Evolutionary conservation across 2,797 vertebrate species (phyloP).

Genomic region (Sebastiscus albofasciatus): DNA sequence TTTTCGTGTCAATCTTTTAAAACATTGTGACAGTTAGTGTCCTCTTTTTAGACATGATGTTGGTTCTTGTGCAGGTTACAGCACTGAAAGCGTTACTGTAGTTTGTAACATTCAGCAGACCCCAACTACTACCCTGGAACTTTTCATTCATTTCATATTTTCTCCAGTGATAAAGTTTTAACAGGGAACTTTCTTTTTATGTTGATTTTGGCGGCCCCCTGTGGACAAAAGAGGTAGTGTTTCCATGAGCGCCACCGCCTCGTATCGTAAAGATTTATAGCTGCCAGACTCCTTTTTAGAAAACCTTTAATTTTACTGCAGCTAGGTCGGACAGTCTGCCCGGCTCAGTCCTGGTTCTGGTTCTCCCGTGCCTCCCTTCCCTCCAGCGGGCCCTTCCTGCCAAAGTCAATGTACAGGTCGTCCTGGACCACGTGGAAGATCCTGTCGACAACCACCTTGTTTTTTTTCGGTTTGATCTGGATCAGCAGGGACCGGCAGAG

Average conservation of each 20-base stretch:
- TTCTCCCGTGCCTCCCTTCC: not conserved
- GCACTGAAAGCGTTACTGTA: not conserved
- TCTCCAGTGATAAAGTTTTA: not conserved
- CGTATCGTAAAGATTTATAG: not conserved
- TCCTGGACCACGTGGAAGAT: not conserved
- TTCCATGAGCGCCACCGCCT: not conserved
- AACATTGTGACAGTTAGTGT: not conserved
- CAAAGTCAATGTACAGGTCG: not conserved
- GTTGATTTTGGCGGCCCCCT: no score
- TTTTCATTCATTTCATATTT: not conserved
- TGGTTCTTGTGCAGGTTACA: not conserved
- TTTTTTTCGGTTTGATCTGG: no score
- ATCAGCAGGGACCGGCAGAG: no score
- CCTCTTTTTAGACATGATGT: not conserved
- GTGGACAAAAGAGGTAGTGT: not conserved
- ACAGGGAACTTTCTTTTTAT: not conserved
- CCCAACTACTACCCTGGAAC: not conserved
- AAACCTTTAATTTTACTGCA: not conserved
- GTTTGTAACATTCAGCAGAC: not conserved
- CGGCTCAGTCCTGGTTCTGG: not conserved
- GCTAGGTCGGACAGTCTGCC: not conserved
- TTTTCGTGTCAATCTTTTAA: not conserved
- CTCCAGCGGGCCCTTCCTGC: not conserved
- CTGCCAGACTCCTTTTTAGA: not conserved
- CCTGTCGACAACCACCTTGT: not conserved